Evolutionary conservation across 2,113 vertebrate species (phyloP).

Genomic region (Vulpes vulpes): DNA sequence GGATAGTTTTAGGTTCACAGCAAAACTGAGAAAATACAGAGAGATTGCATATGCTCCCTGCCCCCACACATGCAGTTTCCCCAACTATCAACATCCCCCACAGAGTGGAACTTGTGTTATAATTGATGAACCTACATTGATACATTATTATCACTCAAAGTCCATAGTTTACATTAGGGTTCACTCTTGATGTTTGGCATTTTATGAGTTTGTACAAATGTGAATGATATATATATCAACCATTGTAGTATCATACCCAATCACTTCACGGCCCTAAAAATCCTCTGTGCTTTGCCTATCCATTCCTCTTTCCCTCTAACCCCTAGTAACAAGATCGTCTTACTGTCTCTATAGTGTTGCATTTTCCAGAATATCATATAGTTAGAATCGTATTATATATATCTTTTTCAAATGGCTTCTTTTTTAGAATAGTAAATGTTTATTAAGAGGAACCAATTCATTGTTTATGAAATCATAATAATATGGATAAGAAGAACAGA

Average conservation of each 20-base stretch:
- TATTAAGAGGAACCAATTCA: constrained; percentile 35
- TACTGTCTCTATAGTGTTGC: background rate
- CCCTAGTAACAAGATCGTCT: background rate
- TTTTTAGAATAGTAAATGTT: constrained; percentile 43
- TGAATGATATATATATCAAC: background rate
- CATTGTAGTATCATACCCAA: background rate
- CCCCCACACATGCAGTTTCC: background rate
- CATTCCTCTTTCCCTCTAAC: background rate
- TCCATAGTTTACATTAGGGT: background rate
- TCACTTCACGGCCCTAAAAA: background rate
- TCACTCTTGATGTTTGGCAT: background rate
- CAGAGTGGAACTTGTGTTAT: background rate
- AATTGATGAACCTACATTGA: background rate
- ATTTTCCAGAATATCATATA: background rate
- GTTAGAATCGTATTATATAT: background rate
- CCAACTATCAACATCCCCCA: background rate
- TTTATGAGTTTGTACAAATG: background rate
- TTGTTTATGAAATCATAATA: constrained; percentile 52
- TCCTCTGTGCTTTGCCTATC: background rate
- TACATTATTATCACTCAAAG: background rate
- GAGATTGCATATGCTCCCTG: background rate
- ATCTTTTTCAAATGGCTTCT: background rate
- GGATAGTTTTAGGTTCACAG: constrained; percentile 8
- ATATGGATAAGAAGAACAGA: constrained; percentile 27
- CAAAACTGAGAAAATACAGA: background rate